These are phyloP conservation scores for Meloe dianella DNA, from an alignment of 2,888 invertebrate genomes.

Conservation along the genomic window DNA sequence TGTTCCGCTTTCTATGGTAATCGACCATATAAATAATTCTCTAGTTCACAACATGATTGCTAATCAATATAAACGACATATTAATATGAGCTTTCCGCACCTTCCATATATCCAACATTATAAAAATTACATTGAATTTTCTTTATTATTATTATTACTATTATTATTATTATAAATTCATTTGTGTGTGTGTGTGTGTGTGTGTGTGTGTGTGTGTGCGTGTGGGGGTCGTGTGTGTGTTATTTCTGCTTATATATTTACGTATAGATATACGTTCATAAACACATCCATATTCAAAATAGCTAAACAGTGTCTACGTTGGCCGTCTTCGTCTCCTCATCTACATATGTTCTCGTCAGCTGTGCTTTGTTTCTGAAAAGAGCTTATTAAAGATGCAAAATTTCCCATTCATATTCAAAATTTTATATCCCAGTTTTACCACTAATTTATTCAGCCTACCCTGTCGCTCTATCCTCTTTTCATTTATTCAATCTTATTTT, in stretches of 20 bases:
- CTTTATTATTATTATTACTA: not conserved
- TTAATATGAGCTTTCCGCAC: conserved; percentile 56
- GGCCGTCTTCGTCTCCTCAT: conserved; percentile 56
- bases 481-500: conserved; percentile 44
- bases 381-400: conserved; percentile 86
- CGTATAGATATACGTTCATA: conserved; percentile 22
- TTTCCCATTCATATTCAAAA: conserved; percentile 89
- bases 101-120: conserved; percentile 32
- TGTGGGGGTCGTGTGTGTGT: too few species aligned
- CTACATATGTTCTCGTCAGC: conserved; percentile 69
- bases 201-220: too few species aligned
- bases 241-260: conserved; percentile 18
- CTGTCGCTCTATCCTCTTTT: conserved; percentile 41
- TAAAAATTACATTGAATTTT: too few species aligned
- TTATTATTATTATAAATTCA: too few species aligned
- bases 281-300: conserved; percentile 33
- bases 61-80: conserved; percentile 58
- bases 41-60: conserved; percentile 49
- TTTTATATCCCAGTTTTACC: conserved; percentile 81
- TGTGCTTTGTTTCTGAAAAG: conserved; percentile 67
- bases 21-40: conserved; percentile 47
- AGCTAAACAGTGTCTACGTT: conserved; percentile 32
- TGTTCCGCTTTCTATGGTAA: conserved; percentile 41
- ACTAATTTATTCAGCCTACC: conserved; percentile 76
- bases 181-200: too few species aligned